Conservation (phyloP, 2,113 vertebrate species). For the Phalacrocorax aristotelis region DNA sequence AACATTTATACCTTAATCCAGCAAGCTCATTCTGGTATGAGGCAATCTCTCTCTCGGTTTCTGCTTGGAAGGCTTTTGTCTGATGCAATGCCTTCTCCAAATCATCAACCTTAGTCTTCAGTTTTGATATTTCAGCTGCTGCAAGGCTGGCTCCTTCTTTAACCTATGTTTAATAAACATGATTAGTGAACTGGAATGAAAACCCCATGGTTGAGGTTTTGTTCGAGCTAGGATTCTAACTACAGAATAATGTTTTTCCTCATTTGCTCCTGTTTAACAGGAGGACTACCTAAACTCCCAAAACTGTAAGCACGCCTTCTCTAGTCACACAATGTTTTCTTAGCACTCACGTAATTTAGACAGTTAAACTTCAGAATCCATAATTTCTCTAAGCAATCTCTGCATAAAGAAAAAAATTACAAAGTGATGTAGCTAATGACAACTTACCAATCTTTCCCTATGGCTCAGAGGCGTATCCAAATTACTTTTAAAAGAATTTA, state of each 20-base stretch:
- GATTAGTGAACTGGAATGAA: background rate
- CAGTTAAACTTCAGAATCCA: background rate
- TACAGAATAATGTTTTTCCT: background rate
- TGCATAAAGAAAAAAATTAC: background rate
- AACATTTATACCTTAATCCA: constrained; percentile 69
- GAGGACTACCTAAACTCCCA: background rate
- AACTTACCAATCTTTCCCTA: constrained; percentile 73
- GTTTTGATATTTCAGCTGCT: constrained; percentile 64
- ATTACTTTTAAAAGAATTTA: constrained; percentile 49
- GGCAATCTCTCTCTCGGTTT: constrained; percentile 60
- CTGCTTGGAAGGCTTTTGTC: constrained; percentile 58
- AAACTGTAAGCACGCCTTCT: background rate
- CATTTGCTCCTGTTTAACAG: background rate
- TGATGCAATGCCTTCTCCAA: constrained; percentile 70
- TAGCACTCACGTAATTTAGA: background rate
- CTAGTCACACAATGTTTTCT: background rate
- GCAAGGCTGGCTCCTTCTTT: constrained; percentile 65
- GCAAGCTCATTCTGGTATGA: constrained; percentile 67
- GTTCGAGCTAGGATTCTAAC: background rate
- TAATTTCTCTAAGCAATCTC: background rate
- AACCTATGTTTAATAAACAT: constrained; percentile 38
- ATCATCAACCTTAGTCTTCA: constrained; percentile 68
- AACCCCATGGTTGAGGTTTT: background rate
- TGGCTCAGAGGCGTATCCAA: constrained; percentile 41
- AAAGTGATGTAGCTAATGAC: background rate